phyloP scores from a whole-genome alignment of 2,113 vertebrate species.

The Varanus salvator region DNA sequence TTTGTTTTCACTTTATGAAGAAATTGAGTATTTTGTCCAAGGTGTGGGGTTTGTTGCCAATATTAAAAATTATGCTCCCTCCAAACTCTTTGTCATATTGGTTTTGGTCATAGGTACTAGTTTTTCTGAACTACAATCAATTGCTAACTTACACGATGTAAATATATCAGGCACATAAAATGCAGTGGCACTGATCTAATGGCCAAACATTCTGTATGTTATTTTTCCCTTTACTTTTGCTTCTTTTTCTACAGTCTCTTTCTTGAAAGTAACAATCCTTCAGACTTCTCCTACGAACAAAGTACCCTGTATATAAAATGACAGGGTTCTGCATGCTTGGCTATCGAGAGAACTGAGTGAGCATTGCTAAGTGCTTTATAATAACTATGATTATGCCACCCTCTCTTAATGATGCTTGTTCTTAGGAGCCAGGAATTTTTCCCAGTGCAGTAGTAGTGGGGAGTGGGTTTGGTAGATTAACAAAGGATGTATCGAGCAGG shows the following conservation, averaged over 20 bases:
- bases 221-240: conserved; percentile 4
- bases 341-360: conserved; percentile 66
- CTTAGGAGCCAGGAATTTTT: conserved; percentile 54
- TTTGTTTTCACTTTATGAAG: background rate
- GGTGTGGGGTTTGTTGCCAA: background rate
- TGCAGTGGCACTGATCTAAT: conserved; percentile 52
- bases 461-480: conserved; percentile 54
- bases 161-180: conserved; percentile 50
- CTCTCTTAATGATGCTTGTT: conserved; percentile 37
- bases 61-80: background rate
- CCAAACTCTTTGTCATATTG: background rate
- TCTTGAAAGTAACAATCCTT: conserved; percentile 60
- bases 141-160: background rate
- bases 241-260: conserved; percentile 15
- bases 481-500: conserved; percentile 29
- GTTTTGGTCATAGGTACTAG: conserved; percentile 8
- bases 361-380: conserved; percentile 70
- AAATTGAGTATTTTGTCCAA: conserved; percentile 14
- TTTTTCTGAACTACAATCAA: conserved; percentile 10
- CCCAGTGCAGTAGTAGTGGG: conserved; percentile 51
- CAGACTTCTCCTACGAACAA: conserved; percentile 60
- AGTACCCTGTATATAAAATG: conserved; percentile 67
- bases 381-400: conserved; percentile 69
- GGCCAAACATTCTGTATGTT: conserved; percentile 52
- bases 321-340: conserved; percentile 66